Base-by-base conservation (phyloP, 2,888 invertebrate genomes). In the Drosophila testacea region DNA sequence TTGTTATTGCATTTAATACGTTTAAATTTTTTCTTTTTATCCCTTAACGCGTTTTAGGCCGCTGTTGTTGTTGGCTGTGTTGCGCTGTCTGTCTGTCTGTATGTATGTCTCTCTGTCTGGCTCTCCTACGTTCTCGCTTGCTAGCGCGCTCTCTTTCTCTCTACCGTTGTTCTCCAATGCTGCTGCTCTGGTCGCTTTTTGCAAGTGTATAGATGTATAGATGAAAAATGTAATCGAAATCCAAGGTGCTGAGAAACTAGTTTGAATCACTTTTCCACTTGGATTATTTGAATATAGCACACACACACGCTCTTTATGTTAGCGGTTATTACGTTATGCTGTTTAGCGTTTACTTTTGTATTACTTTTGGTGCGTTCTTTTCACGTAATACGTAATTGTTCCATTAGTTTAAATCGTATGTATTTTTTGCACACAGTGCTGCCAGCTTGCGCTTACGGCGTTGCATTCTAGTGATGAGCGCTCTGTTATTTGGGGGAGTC, bases 371-470 rank as follows among this genome's bases (percentile, higher is more conserved):
- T 80, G 84, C 76, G 81, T 88, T 88, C 81, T 88, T 83, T 83
- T 88, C 87, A 88, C 83, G 86, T 83, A 83, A 83, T 83, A 83
- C 83, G 88, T 83, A 83, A 83, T 88, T 88, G 86, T 83, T 79
- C 72, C 83, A 75, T 80, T 88, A 88, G 81, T 86, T 88, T 83
- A 86, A 88, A 83, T 80, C 86, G 83, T 88, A 83, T 83, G 81
- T 86, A 83, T 83, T 83, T 88, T 83, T 85, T 77, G 69, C 83
- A 83, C 86, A 85, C 63, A 80, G 83, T 74, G 86, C 81, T 88
- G 88, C 83, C 88, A 80, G 85, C 86, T 69, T 62, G 76, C 76
- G 76, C 76, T 76, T 74, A 76, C 75, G 75, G 75, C 75, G 75
- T 78, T 75, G 75, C 75, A 75, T 78, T 75, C 79, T 75, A 78